Base-by-base conservation (phyloP, 1,140 invertebrate genomes). In the Belonocnema kinseyi region DNA sequence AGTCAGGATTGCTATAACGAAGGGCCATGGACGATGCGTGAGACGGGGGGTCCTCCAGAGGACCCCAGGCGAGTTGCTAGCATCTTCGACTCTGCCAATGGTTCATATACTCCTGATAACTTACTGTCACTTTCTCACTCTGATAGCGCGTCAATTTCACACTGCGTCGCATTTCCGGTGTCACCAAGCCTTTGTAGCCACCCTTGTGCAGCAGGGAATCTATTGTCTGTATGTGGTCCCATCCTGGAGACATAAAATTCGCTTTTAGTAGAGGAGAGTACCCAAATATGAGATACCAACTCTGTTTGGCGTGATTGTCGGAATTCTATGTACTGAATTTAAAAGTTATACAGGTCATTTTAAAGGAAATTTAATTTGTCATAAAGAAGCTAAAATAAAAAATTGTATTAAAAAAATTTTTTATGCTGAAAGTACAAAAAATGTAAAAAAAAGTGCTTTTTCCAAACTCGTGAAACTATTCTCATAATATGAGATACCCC, bases 141-240 rank as follows among this genome's bases (percentile, higher is more conserved):
- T 99, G 97, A 90, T 99, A 99, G 84, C 98, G 95, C 53, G 97
- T 99, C 79, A 99, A 92, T 91, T 97, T 97, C 81, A 99, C 96
- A 81, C 94, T 95, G 84, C 96, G 94, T 76, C 98, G 94, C 82
- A 98, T 93, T 53, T 98, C 95, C 74, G 95, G 93, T 40, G 97
- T 98, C 19, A 99, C 98, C 7, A 94, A 89, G 50, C 97, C 97
- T 86, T 98, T 98, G 91, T 96, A 99, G 33, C 99, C 99, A 77
- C 98, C 98, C 92, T 99, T 99, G 73, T 98, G 94, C 14, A 99
- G 93, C 40, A 99, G 92, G 7, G 98, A 99, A 91, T 99, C 98
- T 86, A 99, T 99, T 13, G 98, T 99, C 91, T 99, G 97, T 77
- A 98, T 94, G 90, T 97, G 97, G 93, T 98, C 96, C 98, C 98